Evolutionary conservation across 2,888 invertebrate species (phyloP).

Genomic region (Ypsolopha scabrella): DNA sequence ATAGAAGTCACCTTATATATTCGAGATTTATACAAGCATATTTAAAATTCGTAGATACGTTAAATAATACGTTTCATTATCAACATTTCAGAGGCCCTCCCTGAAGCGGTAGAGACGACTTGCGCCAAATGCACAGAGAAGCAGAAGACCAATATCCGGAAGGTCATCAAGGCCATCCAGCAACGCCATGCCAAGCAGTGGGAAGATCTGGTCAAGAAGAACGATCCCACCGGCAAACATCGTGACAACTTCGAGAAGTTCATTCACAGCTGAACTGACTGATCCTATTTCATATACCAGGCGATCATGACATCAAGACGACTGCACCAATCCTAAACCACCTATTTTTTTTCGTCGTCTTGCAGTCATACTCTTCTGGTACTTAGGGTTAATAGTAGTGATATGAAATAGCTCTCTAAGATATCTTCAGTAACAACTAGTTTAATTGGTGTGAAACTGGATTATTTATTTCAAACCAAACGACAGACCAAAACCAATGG

Average conservation of each 20-base stretch:
- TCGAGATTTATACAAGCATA: no score
- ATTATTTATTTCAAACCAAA: neutral
- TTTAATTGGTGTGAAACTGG: no score
- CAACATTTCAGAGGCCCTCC: constrained; percentile 69
- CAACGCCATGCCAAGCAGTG: constrained; percentile 76
- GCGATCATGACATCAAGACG: no score
- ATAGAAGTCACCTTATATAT: no score
- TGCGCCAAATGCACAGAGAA: constrained; percentile 78
- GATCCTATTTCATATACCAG: neutral
- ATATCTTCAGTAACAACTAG: no score
- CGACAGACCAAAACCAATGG: neutral
- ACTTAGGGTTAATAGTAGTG: no score
- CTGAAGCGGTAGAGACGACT: constrained; percentile 76
- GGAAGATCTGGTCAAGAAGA: constrained; percentile 76
- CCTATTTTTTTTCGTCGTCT: no score
- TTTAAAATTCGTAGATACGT: no score
- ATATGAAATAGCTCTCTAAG: no score
- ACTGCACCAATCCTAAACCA: no score
- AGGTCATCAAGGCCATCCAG: constrained; percentile 76
- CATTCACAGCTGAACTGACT: constrained; percentile 18
- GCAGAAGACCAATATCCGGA: constrained; percentile 71
- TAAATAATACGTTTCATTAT: no score
- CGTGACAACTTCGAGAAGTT: constrained; percentile 72
- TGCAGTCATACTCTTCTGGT: no score
- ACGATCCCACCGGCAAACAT: constrained; percentile 76